Conservation (phyloP, 2,113 vertebrate genomes). For the Hippocampus barbouri region DNA sequence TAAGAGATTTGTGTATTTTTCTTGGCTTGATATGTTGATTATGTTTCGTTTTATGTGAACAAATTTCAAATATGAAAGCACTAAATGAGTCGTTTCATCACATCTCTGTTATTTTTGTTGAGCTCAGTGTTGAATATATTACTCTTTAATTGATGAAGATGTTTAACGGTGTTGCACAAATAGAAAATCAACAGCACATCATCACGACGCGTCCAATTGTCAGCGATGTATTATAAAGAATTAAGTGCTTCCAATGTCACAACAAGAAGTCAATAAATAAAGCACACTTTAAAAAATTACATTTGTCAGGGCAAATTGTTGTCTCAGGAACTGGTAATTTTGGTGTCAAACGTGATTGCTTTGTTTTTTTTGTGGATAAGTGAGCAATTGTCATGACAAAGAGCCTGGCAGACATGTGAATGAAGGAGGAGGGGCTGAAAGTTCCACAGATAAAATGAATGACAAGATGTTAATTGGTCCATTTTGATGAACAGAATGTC, state of each 20-base stretch:
- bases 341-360: slow-evolving; percentile 56
- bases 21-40: neutral
- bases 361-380: slow-evolving; percentile 48
- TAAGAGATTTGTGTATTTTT: neutral
- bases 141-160: slow-evolving; percentile 23
- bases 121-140: neutral
- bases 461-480: slow-evolving; percentile 45
- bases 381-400: slow-evolving; percentile 41
- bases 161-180: slow-evolving; percentile 5
- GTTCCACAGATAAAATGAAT: slow-evolving; percentile 21
- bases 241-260: slow-evolving; percentile 27
- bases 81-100: neutral
- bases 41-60: neutral
- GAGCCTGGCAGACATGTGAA: slow-evolving; percentile 54
- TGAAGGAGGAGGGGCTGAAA: slow-evolving; percentile 24
- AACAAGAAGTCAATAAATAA: slow-evolving; percentile 50
- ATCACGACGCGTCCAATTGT: slow-evolving; percentile 46
- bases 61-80: neutral
- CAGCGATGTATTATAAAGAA: slow-evolving; percentile 25
- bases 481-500: slow-evolving; percentile 30
- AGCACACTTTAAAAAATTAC: slow-evolving; percentile 53
- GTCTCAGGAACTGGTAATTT: slow-evolving; percentile 44
- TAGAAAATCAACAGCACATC: slow-evolving; percentile 41
- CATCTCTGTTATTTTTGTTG: slow-evolving; percentile 3
- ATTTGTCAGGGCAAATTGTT: slow-evolving; percentile 49